A percentile compares a stretch with the other conserved stretches of the same genome.
These are phyloP conservation scores for Lycaon pictus DNA, from an alignment of 2,113 vertebrate genomes.

Conservation along the genomic window DNA sequence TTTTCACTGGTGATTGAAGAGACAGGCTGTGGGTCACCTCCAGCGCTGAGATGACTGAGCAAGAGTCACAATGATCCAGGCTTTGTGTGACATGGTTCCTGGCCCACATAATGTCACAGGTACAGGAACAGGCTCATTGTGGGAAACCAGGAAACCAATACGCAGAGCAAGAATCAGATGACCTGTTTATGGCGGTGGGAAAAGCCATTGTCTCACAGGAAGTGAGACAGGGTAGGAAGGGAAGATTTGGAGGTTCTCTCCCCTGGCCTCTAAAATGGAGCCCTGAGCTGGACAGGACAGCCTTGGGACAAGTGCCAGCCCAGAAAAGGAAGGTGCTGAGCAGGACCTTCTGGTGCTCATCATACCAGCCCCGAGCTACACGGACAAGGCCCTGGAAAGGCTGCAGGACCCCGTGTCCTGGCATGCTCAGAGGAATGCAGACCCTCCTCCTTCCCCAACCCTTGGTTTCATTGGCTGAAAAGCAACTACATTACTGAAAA, in stretches of 20 bases:
- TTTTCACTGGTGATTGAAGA: not conserved
- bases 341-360: no score
- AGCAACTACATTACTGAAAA: not conserved
- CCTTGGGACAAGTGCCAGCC: no score
- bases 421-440: not conserved
- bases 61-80: not conserved
- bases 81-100: rapidly evolving
- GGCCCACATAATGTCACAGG: no score
- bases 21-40: not conserved
- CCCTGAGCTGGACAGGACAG: no score
- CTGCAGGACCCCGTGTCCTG: not conserved
- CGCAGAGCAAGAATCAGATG: not conserved
- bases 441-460: no score
- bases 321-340: not conserved
- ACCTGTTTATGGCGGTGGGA: rapidly evolving
- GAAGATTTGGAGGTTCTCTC: not conserved
- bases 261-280: not conserved
- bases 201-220: not conserved
- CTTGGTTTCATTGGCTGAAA: not conserved
- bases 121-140: rapidly evolving
- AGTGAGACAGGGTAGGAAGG: not conserved
- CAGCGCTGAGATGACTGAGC: rapidly evolving
- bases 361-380: rapidly evolving
- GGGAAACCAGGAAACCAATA: not conserved
- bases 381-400: not conserved